Percentiles rank a stretch among this genome's conserved stretches.
Evolutionary conservation across 2,888 invertebrate species (phyloP).

Genomic region (Euspilapteryx auroguttella): DNA sequence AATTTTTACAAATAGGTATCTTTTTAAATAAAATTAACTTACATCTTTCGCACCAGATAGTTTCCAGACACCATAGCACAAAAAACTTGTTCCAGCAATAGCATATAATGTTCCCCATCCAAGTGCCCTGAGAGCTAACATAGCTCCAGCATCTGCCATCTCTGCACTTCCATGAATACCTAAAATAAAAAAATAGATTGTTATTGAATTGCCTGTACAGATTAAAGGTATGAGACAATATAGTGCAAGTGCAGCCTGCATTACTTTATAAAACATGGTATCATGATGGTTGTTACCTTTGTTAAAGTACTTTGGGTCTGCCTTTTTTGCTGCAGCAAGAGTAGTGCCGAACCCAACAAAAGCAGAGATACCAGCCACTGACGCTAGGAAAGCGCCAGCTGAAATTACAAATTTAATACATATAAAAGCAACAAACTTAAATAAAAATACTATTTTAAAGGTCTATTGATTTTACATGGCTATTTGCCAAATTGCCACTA

Average conservation of each 20-base stretch:
- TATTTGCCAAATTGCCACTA: too few species aligned
- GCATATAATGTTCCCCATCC: constrained; percentile 89
- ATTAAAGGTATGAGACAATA: too few species aligned
- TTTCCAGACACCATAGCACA: constrained; percentile 88
- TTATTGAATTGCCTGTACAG: too few species aligned
- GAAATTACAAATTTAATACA: constrained; percentile 15
- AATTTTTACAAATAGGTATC: not conserved
- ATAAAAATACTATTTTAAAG: too few species aligned
- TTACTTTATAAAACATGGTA: not conserved
- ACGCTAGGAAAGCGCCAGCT: constrained; percentile 72
- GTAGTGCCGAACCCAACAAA: constrained; percentile 81
- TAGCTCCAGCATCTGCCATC: constrained; percentile 75
- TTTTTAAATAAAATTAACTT: constrained; percentile 20
- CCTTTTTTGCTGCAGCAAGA: constrained; percentile 74
- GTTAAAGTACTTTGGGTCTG: constrained; percentile 77
- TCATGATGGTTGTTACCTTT: constrained; percentile 50
- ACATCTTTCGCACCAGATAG: constrained; percentile 84
- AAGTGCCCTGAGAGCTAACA: constrained; percentile 80
- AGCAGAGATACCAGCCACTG: constrained; percentile 77
- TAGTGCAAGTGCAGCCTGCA: not conserved
- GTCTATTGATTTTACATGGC: too few species aligned
- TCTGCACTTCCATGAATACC: constrained; percentile 63
- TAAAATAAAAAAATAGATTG: constrained; percentile 13
- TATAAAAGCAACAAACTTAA: too few species aligned
- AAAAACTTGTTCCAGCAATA: constrained; percentile 76